These are phyloP conservation scores for Bellardia pandia DNA, from an alignment of 2,888 invertebrate species.

Conservation along the genomic window DNA sequence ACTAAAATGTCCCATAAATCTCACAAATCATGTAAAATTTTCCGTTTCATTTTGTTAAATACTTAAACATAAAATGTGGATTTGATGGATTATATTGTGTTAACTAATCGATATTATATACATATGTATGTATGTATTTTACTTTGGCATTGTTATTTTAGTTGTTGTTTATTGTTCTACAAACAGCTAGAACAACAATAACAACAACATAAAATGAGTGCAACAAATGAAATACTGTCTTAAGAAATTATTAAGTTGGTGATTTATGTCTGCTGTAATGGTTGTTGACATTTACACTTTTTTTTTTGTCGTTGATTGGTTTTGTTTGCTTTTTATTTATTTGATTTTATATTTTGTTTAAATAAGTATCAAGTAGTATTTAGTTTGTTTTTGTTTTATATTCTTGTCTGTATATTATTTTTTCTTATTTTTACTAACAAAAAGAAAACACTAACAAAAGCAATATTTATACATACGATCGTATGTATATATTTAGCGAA, in stretches of 20 bases:
- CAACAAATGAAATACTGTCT: constrained; percentile 34
- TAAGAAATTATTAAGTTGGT: constrained; percentile 61
- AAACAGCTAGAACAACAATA: background rate
- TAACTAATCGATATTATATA: constrained; percentile 47
- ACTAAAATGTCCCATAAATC: constrained; percentile 40
- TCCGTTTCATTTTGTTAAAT: background rate
- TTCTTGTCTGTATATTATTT: background rate
- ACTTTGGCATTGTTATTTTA: background rate
- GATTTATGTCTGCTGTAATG: constrained; percentile 64
- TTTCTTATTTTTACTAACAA: background rate
- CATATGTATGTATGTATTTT: background rate
- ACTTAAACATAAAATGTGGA: background rate
- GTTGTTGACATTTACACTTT: constrained; percentile 68
- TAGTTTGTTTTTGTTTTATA: background rate
- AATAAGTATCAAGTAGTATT: constrained; percentile 36
- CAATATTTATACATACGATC: background rate
- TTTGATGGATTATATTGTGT: constrained; percentile 32
- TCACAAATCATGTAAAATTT: background rate
- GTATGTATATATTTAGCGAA: constrained; percentile 15
- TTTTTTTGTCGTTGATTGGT: constrained; percentile 30
- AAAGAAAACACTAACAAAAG: background rate
- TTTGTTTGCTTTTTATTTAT: constrained; percentile 14
- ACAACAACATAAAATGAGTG: constrained; percentile 16
- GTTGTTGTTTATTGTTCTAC: constrained; percentile 18
- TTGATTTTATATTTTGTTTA: constrained; percentile 23